These are phyloP conservation scores for Gymnodraco acuticeps DNA, from an alignment of 2,797 vertebrate genomes.

Conservation along the genomic window DNA sequence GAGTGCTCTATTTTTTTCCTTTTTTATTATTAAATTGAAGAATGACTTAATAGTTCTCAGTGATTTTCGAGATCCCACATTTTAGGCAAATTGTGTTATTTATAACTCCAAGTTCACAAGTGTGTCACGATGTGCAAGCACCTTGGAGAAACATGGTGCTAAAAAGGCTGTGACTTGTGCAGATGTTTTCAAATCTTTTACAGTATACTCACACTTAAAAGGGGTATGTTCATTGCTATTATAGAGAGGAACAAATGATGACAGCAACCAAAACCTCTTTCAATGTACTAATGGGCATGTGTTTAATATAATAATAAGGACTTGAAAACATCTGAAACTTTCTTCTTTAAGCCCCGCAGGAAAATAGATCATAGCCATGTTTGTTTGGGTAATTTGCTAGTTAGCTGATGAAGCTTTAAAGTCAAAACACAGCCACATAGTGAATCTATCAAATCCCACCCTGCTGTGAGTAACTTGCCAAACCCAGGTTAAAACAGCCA, in stretches of 20 bases:
- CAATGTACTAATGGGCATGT: neutral
- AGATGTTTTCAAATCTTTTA: neutral
- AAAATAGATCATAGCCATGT: neutral
- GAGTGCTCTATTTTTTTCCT: no score
- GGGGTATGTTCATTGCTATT: neutral
- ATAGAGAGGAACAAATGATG: neutral
- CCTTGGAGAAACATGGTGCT: neutral
- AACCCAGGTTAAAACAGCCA: conserved; percentile 5
- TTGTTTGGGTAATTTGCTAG: conserved; percentile 17
- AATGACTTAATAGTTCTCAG: no score
- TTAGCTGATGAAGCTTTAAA: conserved; percentile 18
- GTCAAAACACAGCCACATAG: conserved; percentile 7
- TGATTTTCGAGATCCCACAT: no score
- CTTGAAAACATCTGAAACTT: neutral
- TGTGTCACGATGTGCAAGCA: neutral
- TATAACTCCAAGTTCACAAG: no score
- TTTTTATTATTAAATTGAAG: no score
- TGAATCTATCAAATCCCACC: conserved; percentile 4
- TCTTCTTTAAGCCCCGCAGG: neutral
- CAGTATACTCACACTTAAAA: neutral
- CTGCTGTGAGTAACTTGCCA: neutral
- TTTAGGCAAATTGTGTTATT: no score
- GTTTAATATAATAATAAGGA: neutral
- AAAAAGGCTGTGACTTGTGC: neutral
- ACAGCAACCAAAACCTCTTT: neutral